Conservation (phyloP, 2,797 vertebrate genomes). For the Telmatherina bonti region DNA sequence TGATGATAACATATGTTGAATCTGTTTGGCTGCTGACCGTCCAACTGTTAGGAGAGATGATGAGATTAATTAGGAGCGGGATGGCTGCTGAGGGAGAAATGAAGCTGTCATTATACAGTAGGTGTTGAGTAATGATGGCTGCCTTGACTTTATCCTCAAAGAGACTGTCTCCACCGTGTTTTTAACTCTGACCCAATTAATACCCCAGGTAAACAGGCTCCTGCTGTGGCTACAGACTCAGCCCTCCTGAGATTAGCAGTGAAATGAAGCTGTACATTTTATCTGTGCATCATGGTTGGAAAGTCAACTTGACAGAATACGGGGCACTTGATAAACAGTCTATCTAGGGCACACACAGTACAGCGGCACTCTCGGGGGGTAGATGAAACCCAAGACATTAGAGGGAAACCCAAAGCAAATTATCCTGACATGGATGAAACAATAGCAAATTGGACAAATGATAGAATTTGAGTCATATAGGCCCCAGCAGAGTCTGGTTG, state of each 20-base stretch:
- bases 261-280: conserved; percentile 85
- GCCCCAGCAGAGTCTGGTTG: conserved; percentile 83
- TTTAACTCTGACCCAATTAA: conserved; percentile 83
- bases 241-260: conserved; percentile 71
- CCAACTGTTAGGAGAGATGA: conserved; percentile 79
- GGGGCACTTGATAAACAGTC: conserved; percentile 86
- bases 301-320: conserved; percentile 86
- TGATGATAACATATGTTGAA: conserved; percentile 72
- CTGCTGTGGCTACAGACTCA: conserved; percentile 62
- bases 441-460: conserved; percentile 90
- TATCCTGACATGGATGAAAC: conserved; percentile 89
- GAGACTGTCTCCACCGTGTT: conserved; percentile 53
- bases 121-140: conserved; percentile 82
- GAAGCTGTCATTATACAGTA: conserved; percentile 83
- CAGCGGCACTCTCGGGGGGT: conserved; percentile 77
- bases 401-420: conserved; percentile 88
- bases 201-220: conserved; percentile 79
- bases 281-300: conserved; percentile 81
- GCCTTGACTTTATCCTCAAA: conserved; percentile 68
- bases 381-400: conserved; percentile 85
- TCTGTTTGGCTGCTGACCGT: conserved; percentile 74
- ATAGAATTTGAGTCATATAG: conserved; percentile 87
- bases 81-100: conserved; percentile 81
- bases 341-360: conserved; percentile 85
- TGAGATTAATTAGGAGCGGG: conserved; percentile 81